Evolutionary conservation across 2,113 vertebrate species (phyloP).

Genomic region (Cheilinus undulatus): DNA sequence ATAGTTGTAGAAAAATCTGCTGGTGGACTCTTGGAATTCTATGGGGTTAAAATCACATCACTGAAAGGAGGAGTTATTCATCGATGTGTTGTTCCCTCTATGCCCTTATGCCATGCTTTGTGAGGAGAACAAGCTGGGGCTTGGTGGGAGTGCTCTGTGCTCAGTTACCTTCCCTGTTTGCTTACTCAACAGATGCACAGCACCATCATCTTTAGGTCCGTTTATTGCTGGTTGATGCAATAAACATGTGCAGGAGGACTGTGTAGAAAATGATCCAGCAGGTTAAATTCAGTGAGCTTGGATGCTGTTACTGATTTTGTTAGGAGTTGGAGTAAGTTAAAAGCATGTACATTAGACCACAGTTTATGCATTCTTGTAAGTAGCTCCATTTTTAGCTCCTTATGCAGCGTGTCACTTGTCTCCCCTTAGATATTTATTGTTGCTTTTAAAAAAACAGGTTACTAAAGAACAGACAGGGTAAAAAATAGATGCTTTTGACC

Average conservation of each 20-base stretch:
- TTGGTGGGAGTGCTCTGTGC: too few species aligned
- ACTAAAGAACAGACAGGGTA: too few species aligned
- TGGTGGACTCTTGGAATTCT: too few species aligned
- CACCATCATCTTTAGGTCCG: background rate
- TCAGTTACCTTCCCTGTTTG: background rate
- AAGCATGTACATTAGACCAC: background rate
- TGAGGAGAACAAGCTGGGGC: background rate
- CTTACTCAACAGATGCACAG: background rate
- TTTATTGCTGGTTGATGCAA: background rate
- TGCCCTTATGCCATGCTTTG: background rate
- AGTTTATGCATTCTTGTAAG: background rate
- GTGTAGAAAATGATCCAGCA: background rate
- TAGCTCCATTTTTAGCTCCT: background rate
- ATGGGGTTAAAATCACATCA: too few species aligned
- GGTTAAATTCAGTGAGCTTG: background rate
- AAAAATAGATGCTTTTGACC: background rate
- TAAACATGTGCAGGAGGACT: too few species aligned
- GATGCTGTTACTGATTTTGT: background rate
- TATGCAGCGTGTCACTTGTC: background rate
- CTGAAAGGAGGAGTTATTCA: background rate
- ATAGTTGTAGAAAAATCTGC: too few species aligned
- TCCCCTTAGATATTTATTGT: background rate
- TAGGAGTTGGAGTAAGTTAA: background rate
- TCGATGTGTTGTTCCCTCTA: background rate
- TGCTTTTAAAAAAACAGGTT: too few species aligned